Percentiles rank a stretch among this genome's conserved stretches.
Evolutionary conservation across 2,888 invertebrate species (phyloP).

Genomic region (Cheilosia soror): DNA sequence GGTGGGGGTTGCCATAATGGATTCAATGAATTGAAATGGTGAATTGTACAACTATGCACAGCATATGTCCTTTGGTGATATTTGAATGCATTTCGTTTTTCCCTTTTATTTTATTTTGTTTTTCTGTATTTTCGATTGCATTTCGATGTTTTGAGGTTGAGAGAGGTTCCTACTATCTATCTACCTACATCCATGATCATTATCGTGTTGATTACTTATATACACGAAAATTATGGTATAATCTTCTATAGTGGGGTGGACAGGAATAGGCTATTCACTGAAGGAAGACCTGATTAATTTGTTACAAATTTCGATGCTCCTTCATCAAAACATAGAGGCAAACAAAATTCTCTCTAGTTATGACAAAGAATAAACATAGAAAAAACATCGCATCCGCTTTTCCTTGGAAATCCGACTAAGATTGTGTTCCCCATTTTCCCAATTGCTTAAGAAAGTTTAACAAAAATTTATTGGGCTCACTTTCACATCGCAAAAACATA

Average conservation of each 20-base stretch:
- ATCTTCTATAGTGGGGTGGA: background rate
- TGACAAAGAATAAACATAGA: too few relatives aligned
- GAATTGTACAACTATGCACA: background rate
- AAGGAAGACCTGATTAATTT: too few relatives aligned
- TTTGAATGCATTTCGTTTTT: slow-evolving; percentile 61
- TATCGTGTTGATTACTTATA: slow-evolving; percentile 49
- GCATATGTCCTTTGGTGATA: slow-evolving; percentile 38
- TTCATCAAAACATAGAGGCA: background rate
- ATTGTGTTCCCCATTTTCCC: too few relatives aligned
- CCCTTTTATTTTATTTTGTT: background rate
- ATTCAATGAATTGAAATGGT: slow-evolving; percentile 64
- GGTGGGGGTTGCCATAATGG: slow-evolving; percentile 14
- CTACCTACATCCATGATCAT: slow-evolving; percentile 34
- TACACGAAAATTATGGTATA: slow-evolving; percentile 17
- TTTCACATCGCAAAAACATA: too few relatives aligned
- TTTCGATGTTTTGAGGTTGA: slow-evolving; percentile 65
- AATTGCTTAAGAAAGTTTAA: too few relatives aligned
- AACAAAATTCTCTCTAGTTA: too few relatives aligned
- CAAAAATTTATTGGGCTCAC: too few relatives aligned
- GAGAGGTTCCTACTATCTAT: background rate
- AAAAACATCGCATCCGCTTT: too few relatives aligned
- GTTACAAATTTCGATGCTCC: too few relatives aligned
- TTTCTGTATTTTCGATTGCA: slow-evolving; percentile 53
- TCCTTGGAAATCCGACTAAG: too few relatives aligned
- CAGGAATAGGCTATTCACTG: too few relatives aligned